Conservation (phyloP, 1,140 invertebrate species). For the Plutomurus gul region DNA sequence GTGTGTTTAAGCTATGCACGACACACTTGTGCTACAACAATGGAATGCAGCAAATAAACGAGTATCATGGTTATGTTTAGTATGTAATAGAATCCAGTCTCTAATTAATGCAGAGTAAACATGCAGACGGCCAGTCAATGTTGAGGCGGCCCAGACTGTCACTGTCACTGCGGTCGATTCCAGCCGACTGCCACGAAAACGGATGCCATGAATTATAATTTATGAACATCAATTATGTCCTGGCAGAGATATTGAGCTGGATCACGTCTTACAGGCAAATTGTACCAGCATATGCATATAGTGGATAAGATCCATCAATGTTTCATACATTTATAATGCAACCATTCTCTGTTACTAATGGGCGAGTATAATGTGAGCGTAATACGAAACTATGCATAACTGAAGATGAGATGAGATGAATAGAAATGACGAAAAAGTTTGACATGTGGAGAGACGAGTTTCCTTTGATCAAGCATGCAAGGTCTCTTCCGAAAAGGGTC, state of each 20-base stretch:
- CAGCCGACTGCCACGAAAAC: background rate
- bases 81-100: too few species aligned
- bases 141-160: background rate
- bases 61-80: too few species aligned
- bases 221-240: too few species aligned
- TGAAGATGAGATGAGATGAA: conserved; percentile 19
- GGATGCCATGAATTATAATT: background rate
- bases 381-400: conserved; percentile 3
- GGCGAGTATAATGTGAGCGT: background rate
- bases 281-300: too few species aligned
- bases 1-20: too few species aligned
- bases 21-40: too few species aligned
- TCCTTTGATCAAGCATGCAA: conserved; percentile 19
- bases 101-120: too few species aligned
- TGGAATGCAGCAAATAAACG: too few species aligned
- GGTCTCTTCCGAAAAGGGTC: conserved; percentile 31
- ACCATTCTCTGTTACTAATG: background rate
- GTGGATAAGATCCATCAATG: too few species aligned
- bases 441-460: conserved; percentile 33
- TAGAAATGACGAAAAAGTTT: conserved; percentile 29
- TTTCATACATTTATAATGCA: too few species aligned
- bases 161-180: conserved; percentile 5
- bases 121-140: background rate
- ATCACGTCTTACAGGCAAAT: too few species aligned
- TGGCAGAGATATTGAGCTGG: too few species aligned